Conservation (phyloP, 2,797 vertebrate species). For the Philypnodon macrostomus region DNA sequence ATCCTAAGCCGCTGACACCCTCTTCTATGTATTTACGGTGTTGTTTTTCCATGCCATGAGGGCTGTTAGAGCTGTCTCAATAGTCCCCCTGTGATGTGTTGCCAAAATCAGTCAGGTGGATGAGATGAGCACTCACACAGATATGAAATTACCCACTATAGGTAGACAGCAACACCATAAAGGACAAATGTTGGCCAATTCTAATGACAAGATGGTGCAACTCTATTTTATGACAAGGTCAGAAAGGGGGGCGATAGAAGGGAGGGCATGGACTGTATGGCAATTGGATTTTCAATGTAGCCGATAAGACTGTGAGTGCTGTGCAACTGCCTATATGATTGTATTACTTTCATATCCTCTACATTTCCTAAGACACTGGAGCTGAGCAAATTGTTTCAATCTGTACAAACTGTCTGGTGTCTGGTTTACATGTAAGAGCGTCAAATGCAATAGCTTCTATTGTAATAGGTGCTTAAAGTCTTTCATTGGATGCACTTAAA, state of each 20-base stretch:
- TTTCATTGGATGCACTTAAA: background rate
- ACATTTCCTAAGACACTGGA: constrained; percentile 24
- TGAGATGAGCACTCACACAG: constrained; percentile 45
- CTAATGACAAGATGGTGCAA: constrained; percentile 48
- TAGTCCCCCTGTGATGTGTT: constrained; percentile 34
- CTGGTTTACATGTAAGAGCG: background rate
- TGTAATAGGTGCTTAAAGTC: constrained; percentile 1
- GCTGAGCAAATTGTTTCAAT: constrained; percentile 18
- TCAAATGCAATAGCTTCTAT: background rate
- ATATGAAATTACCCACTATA: constrained; percentile 45
- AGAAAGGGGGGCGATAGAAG: constrained; percentile 29
- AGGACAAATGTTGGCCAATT: constrained; percentile 60
- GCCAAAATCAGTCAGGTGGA: constrained; percentile 52
- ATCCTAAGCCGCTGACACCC: too few relatives aligned
- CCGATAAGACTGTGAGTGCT: constrained; percentile 52
- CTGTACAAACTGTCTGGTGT: background rate
- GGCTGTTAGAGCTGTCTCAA: constrained; percentile 26
- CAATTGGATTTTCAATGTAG: constrained; percentile 51
- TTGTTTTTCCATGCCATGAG: constrained; percentile 26
- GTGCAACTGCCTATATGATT: constrained; percentile 46
- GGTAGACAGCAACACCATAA: constrained; percentile 41
- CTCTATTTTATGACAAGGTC: constrained; percentile 66
- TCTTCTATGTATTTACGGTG: too few relatives aligned
- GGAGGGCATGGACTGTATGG: constrained; percentile 16
- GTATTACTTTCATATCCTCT: constrained; percentile 48